These are phyloP conservation scores for Oxygymnocypris stewartii DNA, from an alignment of 2,113 vertebrate species.

Conservation along the genomic window DNA sequence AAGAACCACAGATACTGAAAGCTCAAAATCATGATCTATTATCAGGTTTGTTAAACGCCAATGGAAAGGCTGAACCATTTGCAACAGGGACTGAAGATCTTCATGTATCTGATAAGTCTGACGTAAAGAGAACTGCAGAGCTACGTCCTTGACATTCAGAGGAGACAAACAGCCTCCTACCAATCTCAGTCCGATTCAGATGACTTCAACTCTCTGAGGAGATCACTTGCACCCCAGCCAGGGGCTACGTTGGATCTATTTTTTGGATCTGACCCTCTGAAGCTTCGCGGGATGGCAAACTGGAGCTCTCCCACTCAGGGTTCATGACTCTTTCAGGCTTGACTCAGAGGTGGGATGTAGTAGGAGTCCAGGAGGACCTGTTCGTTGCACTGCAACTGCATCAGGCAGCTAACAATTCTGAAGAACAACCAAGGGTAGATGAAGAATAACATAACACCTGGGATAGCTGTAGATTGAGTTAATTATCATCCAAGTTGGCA, in stretches of 20 bases:
- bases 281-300: background rate
- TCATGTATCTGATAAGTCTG: background rate
- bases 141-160: conserved; percentile 4
- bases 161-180: background rate
- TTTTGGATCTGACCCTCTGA: conserved; percentile 20
- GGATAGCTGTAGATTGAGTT: background rate
- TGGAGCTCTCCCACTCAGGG: conserved; percentile 19
- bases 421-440: background rate
- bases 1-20: background rate
- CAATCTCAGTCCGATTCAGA: background rate
- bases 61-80: background rate
- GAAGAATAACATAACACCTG: background rate
- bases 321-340: background rate
- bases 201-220: conserved; percentile 22
- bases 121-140: background rate
- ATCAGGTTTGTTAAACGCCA: background rate
- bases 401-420: background rate
- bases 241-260: background rate
- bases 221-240: background rate
- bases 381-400: background rate
- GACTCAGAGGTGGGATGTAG: conserved; percentile 23
- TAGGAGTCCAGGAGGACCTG: conserved; percentile 22
- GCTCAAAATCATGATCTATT: background rate
- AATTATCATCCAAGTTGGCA: background rate
- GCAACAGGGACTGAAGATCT: background rate